phyloP scores from a whole-genome alignment of 2,888 invertebrate species.

The Nephrocerus scutellatus region DNA sequence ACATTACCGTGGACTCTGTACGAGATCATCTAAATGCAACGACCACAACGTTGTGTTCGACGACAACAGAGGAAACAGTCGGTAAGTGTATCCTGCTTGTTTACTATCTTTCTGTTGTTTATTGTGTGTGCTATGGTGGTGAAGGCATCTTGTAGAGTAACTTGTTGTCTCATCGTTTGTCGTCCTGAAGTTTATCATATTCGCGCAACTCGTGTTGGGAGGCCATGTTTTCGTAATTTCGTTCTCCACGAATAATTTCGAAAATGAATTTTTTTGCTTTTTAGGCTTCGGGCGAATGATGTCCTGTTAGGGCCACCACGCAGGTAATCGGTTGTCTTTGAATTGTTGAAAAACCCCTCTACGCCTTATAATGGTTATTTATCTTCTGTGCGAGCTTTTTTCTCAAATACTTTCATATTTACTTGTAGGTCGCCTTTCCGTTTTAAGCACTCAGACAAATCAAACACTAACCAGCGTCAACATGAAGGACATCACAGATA shows the following conservation, averaged over 20 bases:
- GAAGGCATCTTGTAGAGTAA: background rate
- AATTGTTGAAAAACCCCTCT: too few relatives aligned
- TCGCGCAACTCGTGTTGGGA: too few relatives aligned
- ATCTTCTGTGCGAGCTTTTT: slow-evolving; percentile 2
- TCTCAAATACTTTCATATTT: background rate
- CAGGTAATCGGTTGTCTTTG: too few relatives aligned
- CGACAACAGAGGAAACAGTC: slow-evolving; percentile 47
- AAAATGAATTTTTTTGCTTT: too few relatives aligned
- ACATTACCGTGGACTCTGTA: slow-evolving; percentile 92
- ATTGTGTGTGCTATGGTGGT: slow-evolving; percentile 2
- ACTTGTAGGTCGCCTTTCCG: slow-evolving; percentile 42
- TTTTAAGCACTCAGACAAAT: slow-evolving; percentile 46
- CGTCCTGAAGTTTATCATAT: too few relatives aligned
- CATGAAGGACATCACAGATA: slow-evolving; percentile 42
- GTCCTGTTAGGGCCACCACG: too few relatives aligned
- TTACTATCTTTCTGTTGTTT: background rate
- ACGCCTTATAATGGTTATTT: too few relatives aligned
- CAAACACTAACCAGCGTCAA: slow-evolving; percentile 41
- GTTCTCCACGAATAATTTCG: too few relatives aligned
- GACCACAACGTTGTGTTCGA: slow-evolving; percentile 45
- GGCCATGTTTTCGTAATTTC: too few relatives aligned
- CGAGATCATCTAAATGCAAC: slow-evolving; percentile 67
- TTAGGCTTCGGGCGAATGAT: too few relatives aligned
- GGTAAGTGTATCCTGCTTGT: slow-evolving; percentile 31
- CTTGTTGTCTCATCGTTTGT: too few relatives aligned